Evolutionary conservation across 2,113 vertebrate genomes (phyloP).

Genomic region (Toxotes jaculatrix): DNA sequence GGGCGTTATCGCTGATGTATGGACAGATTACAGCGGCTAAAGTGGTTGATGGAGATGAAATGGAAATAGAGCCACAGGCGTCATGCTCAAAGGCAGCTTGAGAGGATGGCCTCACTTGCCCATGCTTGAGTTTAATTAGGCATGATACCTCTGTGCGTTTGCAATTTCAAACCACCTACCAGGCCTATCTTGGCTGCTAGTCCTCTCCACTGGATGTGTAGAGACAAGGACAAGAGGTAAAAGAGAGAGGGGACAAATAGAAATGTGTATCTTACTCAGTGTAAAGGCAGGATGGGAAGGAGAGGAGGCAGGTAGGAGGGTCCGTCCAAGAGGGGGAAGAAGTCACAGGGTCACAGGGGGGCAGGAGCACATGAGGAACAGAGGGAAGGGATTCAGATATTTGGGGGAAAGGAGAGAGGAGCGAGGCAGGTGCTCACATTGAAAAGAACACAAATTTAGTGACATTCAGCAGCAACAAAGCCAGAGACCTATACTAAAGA

Average conservation of each 20-base stretch:
- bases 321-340: constrained; percentile 57
- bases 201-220: constrained; percentile 91
- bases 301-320: constrained; percentile 66
- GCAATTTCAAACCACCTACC: constrained; percentile 89
- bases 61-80: constrained; percentile 44
- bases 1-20: constrained; percentile 61
- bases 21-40: constrained; percentile 56
- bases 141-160: constrained; percentile 41
- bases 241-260: constrained; percentile 45
- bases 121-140: constrained; percentile 52
- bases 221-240: constrained; percentile 74
- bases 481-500: background rate
- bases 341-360: constrained; percentile 54
- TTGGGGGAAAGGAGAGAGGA: constrained; percentile 11
- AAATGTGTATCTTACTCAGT: constrained; percentile 71
- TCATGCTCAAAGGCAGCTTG: constrained; percentile 27
- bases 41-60: constrained; percentile 60
- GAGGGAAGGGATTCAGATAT: constrained; percentile 4
- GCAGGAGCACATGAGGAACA: constrained; percentile 33
- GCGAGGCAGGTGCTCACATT: constrained; percentile 41
- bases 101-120: constrained; percentile 42
- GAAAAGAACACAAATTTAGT: constrained; percentile 56
- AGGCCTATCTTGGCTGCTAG: constrained; percentile 95
- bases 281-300: constrained; percentile 62
- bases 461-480: constrained; percentile 26